Base-by-base conservation (phyloP, 2,888 invertebrate species). In the Drosophila pseudotalamancana region DNA sequence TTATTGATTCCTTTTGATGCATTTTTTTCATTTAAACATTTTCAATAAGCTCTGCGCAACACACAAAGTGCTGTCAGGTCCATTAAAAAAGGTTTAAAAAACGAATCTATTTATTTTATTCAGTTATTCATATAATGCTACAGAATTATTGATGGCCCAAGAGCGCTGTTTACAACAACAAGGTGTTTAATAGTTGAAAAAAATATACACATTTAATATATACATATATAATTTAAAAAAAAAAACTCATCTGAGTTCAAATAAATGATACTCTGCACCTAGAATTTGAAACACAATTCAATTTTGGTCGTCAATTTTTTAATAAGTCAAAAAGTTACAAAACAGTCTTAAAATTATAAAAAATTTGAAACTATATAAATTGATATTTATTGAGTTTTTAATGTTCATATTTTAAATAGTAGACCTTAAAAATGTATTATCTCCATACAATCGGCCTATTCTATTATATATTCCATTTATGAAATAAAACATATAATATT, bases 111-210 rank as follows among this genome's bases (percentile, higher is more conserved):
- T 32, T 51, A 65, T 60, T 50, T 50, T 14, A 55, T 25, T 43
- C 27, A 51, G 29, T 59, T 67, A 61, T 40, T 55, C 63, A 50
- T 40, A 64, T 70, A 70, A 81, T 65, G 50, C 59, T 51, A 53
- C 60, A 76, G 81, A 83, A 83, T 87, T 83, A 80, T 87, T 73
- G 73, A 80, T 71, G 56, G 43, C 56, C 39, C 61, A 64, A 67
- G 39, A 57, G 61, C 56, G 64, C 51, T 61, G 34, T 56, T 70
- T 67, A 51, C 46, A 27, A 8, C 35, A 43, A 32, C 37, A 9
- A 16, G 16, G 21, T 32, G 16, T 19, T 48, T 16, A 42, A 59
- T 34, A 8, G n/a, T 14, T 21, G 9, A 35, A 35, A 46, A 46
- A n/a, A n/a, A n/a, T n/a, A n/a, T n/a, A n/a, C n/a, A n/a, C n/a